Percentiles rank a stretch among this genome's conserved stretches.
Evolutionary conservation across 2,113 vertebrate genomes (phyloP).

Genomic region (Mionectes macconnelli): DNA sequence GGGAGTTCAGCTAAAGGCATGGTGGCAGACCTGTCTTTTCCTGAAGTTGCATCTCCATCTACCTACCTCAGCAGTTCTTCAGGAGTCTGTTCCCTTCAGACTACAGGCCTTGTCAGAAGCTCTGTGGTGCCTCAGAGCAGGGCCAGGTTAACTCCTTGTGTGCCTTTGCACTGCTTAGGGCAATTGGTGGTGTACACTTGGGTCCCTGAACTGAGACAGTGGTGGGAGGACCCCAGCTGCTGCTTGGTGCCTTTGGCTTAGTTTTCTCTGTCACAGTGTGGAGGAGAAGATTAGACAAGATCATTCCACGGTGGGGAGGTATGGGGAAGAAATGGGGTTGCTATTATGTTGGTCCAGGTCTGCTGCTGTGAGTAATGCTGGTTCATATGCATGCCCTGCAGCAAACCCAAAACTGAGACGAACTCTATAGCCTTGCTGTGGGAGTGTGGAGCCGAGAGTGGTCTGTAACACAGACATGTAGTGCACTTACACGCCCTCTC

Average conservation of each 20-base stretch:
- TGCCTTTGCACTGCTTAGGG: not conserved
- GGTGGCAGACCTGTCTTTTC: not conserved
- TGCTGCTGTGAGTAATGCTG: not conserved
- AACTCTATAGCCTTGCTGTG: not conserved
- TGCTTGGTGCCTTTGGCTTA: not conserved
- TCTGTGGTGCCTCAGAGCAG: not conserved
- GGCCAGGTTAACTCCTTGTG: not conserved
- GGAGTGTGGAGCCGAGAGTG: rapidly evolving
- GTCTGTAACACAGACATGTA: not conserved
- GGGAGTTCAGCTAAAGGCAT: not conserved
- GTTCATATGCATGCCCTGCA: not conserved
- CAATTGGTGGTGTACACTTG: not conserved
- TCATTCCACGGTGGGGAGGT: not conserved
- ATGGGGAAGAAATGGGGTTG: not conserved
- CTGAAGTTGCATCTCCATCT: not conserved
- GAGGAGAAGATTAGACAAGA: not conserved
- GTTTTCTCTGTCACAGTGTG: not conserved
- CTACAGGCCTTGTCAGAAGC: not conserved
- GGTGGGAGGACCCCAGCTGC: not conserved
- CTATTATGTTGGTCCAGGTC: not conserved
- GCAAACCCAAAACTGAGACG: not conserved
- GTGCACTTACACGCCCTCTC: rapidly evolving
- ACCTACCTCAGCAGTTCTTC: not conserved
- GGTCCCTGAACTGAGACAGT: not conserved
- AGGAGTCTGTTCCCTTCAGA: not conserved